A percentile compares a stretch with the other conserved stretches of the same genome.
These are phyloP conservation scores for Dipodomys spectabilis DNA, from an alignment of 2,113 vertebrate genomes.

Conservation along the genomic window DNA sequence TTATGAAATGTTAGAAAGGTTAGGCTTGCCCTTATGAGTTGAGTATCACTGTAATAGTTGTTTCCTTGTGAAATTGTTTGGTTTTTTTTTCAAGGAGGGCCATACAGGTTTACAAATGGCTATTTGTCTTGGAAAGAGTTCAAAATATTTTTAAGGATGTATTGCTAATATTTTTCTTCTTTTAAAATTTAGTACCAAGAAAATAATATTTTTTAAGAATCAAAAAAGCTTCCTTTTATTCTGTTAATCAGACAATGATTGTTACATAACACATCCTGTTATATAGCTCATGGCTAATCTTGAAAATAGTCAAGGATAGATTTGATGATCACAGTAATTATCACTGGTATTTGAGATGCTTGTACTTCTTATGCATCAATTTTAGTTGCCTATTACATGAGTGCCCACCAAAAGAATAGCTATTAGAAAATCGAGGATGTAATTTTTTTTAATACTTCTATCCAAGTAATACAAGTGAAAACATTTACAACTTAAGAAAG, in stretches of 20 bases:
- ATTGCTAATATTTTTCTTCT: neutral
- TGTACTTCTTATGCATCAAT: neutral
- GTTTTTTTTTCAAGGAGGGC: neutral
- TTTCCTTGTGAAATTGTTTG: conserved; percentile 24
- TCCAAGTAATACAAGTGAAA: conserved; percentile 2
- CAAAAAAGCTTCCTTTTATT: conserved; percentile 3
- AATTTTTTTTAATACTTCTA: conserved; percentile 10
- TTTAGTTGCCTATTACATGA: neutral
- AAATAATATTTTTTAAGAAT: conserved; percentile 39
- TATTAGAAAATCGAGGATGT: neutral
- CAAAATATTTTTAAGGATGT: conserved; percentile 23
- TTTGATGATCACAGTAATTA: conserved; percentile 9
- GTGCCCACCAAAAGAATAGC: conserved; percentile 19
- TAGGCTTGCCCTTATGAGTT: neutral
- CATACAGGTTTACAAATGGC: neutral
- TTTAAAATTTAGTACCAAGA: conserved; percentile 33
- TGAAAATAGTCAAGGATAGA: neutral
- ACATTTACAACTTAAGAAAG: conserved; percentile 30
- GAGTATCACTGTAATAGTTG: neutral
- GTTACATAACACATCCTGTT: conserved; percentile 45
- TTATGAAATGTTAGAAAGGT: neutral
- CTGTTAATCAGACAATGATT: conserved; percentile 30
- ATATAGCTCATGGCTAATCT: neutral
- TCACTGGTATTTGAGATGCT: neutral
- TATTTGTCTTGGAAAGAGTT: neutral